These are phyloP conservation scores for Arrhamphus sclerolepis DNA, from an alignment of 2,797 vertebrate genomes.

Conservation along the genomic window DNA sequence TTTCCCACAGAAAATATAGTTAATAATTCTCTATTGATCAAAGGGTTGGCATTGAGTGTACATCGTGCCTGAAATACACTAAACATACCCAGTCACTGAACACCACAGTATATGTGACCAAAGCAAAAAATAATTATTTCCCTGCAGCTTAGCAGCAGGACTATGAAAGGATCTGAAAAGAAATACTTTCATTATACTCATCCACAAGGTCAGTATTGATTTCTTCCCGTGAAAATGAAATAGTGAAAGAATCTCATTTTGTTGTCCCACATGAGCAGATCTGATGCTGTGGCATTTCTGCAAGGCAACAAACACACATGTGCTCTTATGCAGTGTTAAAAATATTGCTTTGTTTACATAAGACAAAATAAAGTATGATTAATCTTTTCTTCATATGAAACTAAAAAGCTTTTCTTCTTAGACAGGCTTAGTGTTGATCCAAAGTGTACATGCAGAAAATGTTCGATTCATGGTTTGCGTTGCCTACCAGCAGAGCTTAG, in stretches of 20 bases:
- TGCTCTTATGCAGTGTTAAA: slow-evolving; percentile 43
- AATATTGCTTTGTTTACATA: slow-evolving; percentile 41
- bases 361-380: slow-evolving; percentile 18
- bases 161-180: slow-evolving; percentile 3
- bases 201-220: slow-evolving; percentile 53
- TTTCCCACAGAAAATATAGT: slow-evolving; percentile 6
- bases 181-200: slow-evolving; percentile 34
- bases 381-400: slow-evolving; percentile 12
- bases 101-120: slow-evolving; percentile 1
- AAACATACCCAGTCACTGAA: slow-evolving; percentile 22
- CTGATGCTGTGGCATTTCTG: slow-evolving; percentile 45
- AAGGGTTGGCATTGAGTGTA: slow-evolving; percentile 4
- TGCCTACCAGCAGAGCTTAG: slow-evolving; percentile 3
- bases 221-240: slow-evolving; percentile 52
- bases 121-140: slow-evolving; percentile 32
- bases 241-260: slow-evolving; percentile 26
- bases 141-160: slow-evolving; percentile 8
- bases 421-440: background rate
- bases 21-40: slow-evolving; percentile 24
- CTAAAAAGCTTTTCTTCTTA: slow-evolving; percentile 4
- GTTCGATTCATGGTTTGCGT: background rate
- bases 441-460: background rate
- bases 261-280: slow-evolving; percentile 48
- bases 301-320: slow-evolving; percentile 50
- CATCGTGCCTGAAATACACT: slow-evolving; percentile 13